Percentiles rank a stretch among this genome's conserved stretches.
Conservation (phyloP, 2,888 invertebrate species). For the Pandemis corylana region DNA sequence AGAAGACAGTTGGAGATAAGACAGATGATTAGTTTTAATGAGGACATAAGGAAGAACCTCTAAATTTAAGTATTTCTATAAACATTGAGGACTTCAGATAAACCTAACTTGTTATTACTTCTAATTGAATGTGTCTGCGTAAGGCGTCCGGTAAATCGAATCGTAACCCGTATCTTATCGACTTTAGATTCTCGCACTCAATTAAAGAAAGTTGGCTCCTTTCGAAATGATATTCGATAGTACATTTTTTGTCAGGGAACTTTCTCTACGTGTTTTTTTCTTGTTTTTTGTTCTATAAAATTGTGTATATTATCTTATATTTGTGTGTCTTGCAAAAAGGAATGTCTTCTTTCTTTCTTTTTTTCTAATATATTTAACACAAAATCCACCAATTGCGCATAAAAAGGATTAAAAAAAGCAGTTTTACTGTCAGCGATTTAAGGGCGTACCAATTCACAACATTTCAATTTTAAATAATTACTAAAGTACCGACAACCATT, state of each 20-base stretch:
- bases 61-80: neutral
- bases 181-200: constrained; percentile 19
- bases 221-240: constrained; percentile 20
- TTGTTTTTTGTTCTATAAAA: no score
- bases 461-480: no score
- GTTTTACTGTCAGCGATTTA: constrained; percentile 32
- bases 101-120: constrained; percentile 2
- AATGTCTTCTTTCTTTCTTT: no score
- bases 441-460: constrained; percentile 59
- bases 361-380: no score
- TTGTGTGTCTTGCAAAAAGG: no score
- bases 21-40: neutral
- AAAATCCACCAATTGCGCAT: no score
- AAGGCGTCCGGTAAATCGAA: constrained; percentile 26
- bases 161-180: constrained; percentile 21
- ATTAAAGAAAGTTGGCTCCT: constrained; percentile 25
- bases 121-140: constrained; percentile 25
- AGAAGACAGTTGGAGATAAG: neutral
- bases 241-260: constrained; percentile 1
- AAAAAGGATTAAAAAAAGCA: no score
- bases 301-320: no score
- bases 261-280: constrained; percentile 34
- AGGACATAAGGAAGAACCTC: neutral
- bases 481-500: no score
- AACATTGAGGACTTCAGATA: neutral